Percentiles rank a stretch among this genome's conserved stretches.
Conservation (phyloP, 2,797 vertebrate species). For the Gymnothorax javanicus region DNA sequence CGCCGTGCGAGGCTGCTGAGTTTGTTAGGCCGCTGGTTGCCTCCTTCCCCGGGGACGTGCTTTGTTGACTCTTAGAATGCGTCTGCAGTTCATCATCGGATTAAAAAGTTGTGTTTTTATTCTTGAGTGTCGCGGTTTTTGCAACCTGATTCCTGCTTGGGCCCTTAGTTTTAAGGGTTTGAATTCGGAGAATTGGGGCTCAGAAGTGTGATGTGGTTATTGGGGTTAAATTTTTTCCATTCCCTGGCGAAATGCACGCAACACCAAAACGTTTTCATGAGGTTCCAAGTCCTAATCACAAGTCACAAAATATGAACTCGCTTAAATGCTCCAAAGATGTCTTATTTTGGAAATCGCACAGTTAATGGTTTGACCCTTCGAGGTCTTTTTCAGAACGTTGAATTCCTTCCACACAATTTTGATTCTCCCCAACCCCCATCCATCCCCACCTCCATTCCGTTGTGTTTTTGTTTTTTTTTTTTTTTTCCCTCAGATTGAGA, state of each 20-base stretch:
- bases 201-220: background rate
- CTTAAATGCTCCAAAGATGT: no score
- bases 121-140: background rate
- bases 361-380: no score
- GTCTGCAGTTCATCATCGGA: background rate
- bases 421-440: no score
- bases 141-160: background rate
- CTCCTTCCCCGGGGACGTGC: no score
- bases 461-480: background rate
- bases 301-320: no score
- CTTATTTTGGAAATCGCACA: no score
- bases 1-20: background rate
- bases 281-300: no score
- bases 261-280: no score
- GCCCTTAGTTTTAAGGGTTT: background rate
- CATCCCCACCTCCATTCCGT: background rate
- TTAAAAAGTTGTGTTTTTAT: background rate
- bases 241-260: no score
- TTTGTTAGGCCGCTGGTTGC: background rate
- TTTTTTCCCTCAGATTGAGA: slow-evolving; percentile 82
- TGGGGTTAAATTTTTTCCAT: background rate
- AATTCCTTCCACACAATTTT: background rate
- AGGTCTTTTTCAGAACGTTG: background rate
- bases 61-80: background rate
- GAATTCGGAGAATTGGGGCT: background rate